Conservation (phyloP, 2,113 vertebrate species). For the Aegithalos caudatus region DNA sequence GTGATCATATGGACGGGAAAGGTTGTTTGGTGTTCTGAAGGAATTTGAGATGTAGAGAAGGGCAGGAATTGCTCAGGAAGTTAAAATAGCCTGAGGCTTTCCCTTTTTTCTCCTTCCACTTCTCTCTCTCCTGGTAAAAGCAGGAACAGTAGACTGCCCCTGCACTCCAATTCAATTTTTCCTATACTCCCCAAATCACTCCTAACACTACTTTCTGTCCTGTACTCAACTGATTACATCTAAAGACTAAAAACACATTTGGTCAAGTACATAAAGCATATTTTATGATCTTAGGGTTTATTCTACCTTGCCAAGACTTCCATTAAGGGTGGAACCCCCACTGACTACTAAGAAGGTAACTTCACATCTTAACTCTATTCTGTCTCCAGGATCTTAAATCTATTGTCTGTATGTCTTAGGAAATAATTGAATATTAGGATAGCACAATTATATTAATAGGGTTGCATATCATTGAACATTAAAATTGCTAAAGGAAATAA, state of each 20-base stretch:
- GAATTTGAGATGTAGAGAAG: neutral
- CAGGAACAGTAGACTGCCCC: neutral
- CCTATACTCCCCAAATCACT: neutral
- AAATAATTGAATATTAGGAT: neutral
- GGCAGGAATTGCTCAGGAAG: neutral
- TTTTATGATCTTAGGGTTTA: neutral
- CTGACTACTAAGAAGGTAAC: neutral
- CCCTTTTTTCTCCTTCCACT: neutral
- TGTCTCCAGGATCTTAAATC: neutral
- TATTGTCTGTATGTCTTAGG: neutral
- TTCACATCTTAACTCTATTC: neutral
- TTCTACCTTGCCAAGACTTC: neutral
- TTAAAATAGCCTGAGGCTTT: neutral
- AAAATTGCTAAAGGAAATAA: neutral
- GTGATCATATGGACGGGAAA: fast-evolving
- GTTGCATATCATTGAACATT: neutral
- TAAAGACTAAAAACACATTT: neutral
- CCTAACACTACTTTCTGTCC: neutral
- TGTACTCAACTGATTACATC: neutral
- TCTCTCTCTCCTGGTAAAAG: neutral
- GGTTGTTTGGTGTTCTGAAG: neutral
- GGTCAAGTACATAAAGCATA: neutral
- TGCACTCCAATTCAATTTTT: neutral
- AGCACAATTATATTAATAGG: neutral
- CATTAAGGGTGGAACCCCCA: neutral